Percentiles rank a stretch among this genome's conserved stretches.
phyloP scores from a whole-genome alignment of 2,888 invertebrate genomes.

The Physocephala rufipes region DNA sequence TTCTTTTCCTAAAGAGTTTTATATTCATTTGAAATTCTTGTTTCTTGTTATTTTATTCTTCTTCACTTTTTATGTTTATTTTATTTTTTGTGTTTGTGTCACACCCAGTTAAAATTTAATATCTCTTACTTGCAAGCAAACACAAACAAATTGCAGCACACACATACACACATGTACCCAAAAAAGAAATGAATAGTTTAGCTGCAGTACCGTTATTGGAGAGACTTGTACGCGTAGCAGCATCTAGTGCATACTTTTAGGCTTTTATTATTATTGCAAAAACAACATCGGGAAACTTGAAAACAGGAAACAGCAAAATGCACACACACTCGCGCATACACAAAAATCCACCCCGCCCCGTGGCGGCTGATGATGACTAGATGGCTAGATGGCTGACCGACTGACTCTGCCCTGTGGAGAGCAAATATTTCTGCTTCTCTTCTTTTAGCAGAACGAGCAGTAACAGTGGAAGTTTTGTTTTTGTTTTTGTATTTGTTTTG shows the following conservation, averaged over 20 bases:
- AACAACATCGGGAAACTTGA: neutral
- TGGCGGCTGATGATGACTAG: constrained; percentile 9
- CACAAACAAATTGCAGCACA: constrained; percentile 32
- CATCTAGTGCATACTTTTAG: constrained; percentile 53
- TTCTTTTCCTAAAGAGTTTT: neutral
- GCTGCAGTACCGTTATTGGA: too few relatives aligned
- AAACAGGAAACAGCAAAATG: constrained; percentile 11
- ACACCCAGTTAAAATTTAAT: constrained; percentile 57
- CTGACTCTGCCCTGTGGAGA: neutral
- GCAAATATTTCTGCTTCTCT: neutral
- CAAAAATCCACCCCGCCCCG: neutral
- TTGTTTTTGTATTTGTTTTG: too few relatives aligned
- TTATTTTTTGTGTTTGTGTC: constrained; percentile 51
- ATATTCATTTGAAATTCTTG: neutral
- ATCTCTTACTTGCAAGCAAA: constrained; percentile 52
- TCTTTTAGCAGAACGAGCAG: too few relatives aligned
- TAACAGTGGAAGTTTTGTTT: too few relatives aligned
- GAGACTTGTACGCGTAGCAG: constrained; percentile 37
- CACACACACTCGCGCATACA: constrained; percentile 46
- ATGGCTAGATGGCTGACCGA: neutral
- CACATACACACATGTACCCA: too few relatives aligned
- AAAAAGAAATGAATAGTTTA: constrained; percentile 22
- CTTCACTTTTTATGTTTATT: constrained; percentile 31
- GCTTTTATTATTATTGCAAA: constrained; percentile 47
- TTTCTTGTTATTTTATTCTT: neutral